Percentiles rank a stretch among this genome's conserved stretches.
Conservation (phyloP, 2,797 vertebrate genomes). For the Pantherophis vulpinus region DNA sequence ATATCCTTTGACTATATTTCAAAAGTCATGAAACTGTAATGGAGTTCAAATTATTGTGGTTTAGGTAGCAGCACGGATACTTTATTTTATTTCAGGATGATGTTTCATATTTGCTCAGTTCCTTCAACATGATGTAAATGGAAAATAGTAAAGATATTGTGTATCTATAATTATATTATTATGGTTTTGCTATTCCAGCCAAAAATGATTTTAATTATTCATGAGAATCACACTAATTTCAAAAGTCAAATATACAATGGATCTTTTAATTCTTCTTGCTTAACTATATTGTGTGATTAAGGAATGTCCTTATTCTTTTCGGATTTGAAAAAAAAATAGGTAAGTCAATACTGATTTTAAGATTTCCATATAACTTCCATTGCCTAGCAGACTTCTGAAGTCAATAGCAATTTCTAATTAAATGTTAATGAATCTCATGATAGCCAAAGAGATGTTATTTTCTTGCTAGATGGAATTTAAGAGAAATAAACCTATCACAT, state of each 20-base stretch:
- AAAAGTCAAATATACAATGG: not conserved
- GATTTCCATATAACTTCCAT: conserved; percentile 11
- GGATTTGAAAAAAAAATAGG: conserved; percentile 27
- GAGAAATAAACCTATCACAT: not conserved
- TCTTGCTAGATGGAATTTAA: conserved; percentile 16
- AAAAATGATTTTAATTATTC: conserved; percentile 9
- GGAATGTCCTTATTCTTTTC: not conserved
- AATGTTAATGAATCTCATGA: not conserved
- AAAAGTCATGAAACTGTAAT: conserved; percentile 30
- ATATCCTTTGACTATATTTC: conserved; percentile 17
- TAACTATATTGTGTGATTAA: not conserved
- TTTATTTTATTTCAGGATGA: conserved; percentile 11
- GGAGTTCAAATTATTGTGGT: conserved; percentile 21
- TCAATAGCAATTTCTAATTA: conserved; percentile 14
- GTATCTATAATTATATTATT: not conserved
- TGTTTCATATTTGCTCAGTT: conserved; percentile 9
- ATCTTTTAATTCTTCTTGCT: not conserved
- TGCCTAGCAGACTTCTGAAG: conserved; percentile 11
- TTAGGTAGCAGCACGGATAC: not conserved
- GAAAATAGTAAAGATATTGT: not conserved
- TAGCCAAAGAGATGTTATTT: not conserved
- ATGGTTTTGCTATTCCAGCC: not conserved
- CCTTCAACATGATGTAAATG: conserved; percentile 18
- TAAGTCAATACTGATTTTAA: conserved; percentile 5
- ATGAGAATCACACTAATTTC: not conserved